These are phyloP conservation scores for Peromyscus aztecus DNA, from an alignment of 2,797 vertebrate species.

Conservation along the genomic window DNA sequence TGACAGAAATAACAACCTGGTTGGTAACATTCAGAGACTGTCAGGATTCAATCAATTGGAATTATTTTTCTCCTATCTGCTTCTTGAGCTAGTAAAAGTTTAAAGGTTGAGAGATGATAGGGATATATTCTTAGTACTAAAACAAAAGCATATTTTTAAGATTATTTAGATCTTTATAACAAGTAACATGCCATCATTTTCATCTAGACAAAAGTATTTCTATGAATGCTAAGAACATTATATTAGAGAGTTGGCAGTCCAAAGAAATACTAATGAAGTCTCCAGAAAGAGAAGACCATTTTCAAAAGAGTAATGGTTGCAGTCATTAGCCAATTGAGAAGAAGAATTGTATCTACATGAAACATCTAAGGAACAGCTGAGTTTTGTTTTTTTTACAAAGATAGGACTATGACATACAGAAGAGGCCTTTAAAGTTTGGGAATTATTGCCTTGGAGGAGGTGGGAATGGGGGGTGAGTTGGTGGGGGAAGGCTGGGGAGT, in stretches of 20 bases:
- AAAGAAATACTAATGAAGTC: constrained; percentile 9
- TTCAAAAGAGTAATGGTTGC: not conserved
- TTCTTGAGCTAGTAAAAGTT: not conserved
- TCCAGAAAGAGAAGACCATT: not conserved
- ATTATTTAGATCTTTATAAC: constrained; percentile 27
- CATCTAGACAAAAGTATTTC: constrained; percentile 17
- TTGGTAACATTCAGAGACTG: constrained; percentile 16
- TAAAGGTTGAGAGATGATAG: not conserved
- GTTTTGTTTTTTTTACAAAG: not conserved
- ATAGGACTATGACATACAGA: constrained; percentile 18
- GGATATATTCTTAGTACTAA: constrained; percentile 2
- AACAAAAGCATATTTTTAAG: constrained; percentile 19
- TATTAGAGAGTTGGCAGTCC: not conserved
- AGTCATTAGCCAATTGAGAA: not conserved
- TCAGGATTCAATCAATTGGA: not conserved
- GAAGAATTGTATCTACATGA: not conserved
- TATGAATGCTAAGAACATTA: not conserved
- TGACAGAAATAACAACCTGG: not conserved
- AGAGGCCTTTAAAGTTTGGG: constrained; percentile 12
- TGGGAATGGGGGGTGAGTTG: no score
- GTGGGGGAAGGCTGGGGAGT: no score
- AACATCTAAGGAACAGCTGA: not conserved
- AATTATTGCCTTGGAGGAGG: not conserved
- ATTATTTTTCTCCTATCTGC: not conserved
- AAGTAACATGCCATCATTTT: not conserved